These are phyloP conservation scores for Pagetopsis macropterus DNA, from an alignment of 2,797 vertebrate species.

Conservation along the genomic window DNA sequence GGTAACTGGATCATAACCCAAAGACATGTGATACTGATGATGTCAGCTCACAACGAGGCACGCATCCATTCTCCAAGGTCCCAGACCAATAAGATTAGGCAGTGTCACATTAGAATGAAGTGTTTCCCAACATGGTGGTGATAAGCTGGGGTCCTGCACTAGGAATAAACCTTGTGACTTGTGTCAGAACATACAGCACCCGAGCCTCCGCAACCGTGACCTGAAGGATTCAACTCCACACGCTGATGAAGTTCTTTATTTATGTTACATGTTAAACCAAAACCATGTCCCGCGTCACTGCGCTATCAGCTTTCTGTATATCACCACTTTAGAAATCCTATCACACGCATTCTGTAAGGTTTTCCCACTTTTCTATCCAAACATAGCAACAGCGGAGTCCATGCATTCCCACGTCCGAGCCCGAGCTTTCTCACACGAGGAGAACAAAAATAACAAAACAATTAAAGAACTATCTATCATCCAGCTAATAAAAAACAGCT, in stretches of 20 bases:
- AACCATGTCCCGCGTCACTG: conserved; percentile 27
- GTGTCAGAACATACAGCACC: conserved; percentile 1
- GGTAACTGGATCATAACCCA: not conserved
- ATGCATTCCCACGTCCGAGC: conserved; percentile 67
- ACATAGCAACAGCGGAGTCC: conserved; percentile 39
- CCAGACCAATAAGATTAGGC: not conserved
- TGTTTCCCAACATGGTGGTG: conserved; percentile 1
- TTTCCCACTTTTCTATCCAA: conserved; percentile 42
- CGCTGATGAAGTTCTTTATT: conserved; percentile 44
- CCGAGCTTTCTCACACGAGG: conserved; percentile 55
- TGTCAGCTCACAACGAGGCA: not conserved
- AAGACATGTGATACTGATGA: not conserved
- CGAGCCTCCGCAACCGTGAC: not conserved
- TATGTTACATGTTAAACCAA: conserved; percentile 30
- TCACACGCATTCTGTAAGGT: conserved; percentile 31
- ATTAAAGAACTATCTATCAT: conserved; percentile 77
- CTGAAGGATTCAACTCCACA: conserved; percentile 20
- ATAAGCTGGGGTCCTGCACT: not conserved
- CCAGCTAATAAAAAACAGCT: conserved; percentile 77
- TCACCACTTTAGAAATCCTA: conserved; percentile 34
- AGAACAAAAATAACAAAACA: conserved; percentile 66
- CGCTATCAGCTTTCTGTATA: conserved; percentile 43
- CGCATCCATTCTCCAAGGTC: not conserved
- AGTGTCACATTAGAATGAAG: not conserved
- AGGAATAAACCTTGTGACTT: conserved; percentile 23